Percentiles rank a stretch among this genome's conserved stretches.
Evolutionary conservation across 2,797 vertebrate species (phyloP).

Genomic region (Epinephelus coioides): DNA sequence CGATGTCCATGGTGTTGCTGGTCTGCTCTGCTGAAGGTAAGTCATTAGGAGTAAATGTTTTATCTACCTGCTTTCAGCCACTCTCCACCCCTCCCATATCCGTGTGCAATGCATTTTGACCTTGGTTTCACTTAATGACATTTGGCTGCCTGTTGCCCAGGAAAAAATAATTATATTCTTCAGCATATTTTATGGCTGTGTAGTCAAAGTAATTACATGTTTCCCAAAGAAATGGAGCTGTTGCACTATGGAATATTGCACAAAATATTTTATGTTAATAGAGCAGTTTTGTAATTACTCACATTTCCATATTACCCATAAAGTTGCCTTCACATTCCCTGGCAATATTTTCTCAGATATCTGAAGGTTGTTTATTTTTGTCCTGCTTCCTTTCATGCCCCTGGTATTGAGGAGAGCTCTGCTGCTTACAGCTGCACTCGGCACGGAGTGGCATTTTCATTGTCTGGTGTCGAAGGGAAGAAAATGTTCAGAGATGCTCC

Average conservation of each 20-base stretch:
- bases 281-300: constrained; percentile 10
- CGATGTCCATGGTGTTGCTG: constrained; percentile 78
- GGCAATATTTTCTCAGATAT: background rate
- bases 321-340: background rate
- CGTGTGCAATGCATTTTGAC: constrained; percentile 50
- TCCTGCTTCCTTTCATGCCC: background rate
- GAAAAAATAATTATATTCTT: constrained; percentile 40
- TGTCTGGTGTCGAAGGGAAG: constrained; percentile 24
- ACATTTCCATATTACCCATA: background rate
- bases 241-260: constrained; percentile 13
- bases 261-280: constrained; percentile 14
- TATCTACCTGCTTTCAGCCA: constrained; percentile 65
- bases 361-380: background rate
- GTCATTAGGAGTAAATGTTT: constrained; percentile 73
- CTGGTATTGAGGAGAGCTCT: background rate
- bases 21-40: constrained; percentile 60
- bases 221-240: constrained; percentile 22
- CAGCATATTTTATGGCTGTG: constrained; percentile 32
- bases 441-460: constrained; percentile 5
- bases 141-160: constrained; percentile 49
- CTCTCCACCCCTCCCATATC: constrained; percentile 55
- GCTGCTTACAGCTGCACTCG: background rate
- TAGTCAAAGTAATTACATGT: constrained; percentile 48
- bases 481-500: constrained; percentile 18
- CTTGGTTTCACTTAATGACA: constrained; percentile 61